Percentiles rank a stretch among this genome's conserved stretches.
These are phyloP conservation scores for Drosophila ercepeae DNA, from an alignment of 1,140 invertebrate species.

Conservation along the genomic window DNA sequence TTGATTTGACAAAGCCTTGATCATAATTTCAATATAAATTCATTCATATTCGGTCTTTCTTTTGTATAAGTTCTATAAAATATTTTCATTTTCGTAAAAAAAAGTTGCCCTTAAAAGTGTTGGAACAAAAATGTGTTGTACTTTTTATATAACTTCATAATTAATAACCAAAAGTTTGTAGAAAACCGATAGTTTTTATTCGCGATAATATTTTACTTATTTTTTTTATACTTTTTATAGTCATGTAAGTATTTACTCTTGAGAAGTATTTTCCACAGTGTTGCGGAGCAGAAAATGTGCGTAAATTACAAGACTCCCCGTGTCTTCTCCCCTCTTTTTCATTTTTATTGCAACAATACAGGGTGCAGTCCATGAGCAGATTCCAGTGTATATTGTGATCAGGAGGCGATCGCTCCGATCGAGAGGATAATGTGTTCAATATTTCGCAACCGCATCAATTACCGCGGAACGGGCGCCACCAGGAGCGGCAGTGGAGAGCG, in stretches of 20 bases:
- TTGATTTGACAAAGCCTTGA: no score
- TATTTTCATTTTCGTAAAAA: not conserved
- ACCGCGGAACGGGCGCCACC: constrained; percentile 67
- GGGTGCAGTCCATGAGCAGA: constrained; percentile 46
- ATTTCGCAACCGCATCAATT: constrained; percentile 83
- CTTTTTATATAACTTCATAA: not conserved
- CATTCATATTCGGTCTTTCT: no score
- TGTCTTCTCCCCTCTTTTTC: constrained; percentile 21
- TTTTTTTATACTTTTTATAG: not conserved
- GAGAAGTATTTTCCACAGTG: not conserved
- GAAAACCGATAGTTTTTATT: not conserved
- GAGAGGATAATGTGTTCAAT: constrained; percentile 80
- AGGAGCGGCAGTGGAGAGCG: constrained; percentile 40
- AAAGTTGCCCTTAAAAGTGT: not conserved
- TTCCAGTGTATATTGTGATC: constrained; percentile 32
- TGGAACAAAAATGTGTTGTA: no score
- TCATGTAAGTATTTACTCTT: not conserved
- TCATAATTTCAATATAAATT: not conserved
- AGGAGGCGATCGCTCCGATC: constrained; percentile 37
- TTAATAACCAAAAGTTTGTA: not conserved
- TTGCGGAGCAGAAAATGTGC: constrained; percentile 34
- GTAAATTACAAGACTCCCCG: constrained; percentile 35
- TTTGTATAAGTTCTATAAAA: no score
- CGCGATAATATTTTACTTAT: not conserved
- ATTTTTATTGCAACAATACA: constrained; percentile 8